Percentiles rank a stretch among this genome's conserved stretches.
These are phyloP conservation scores for Nothoprocta perdicaria DNA, from an alignment of 2,113 vertebrate species.

Conservation along the genomic window DNA sequence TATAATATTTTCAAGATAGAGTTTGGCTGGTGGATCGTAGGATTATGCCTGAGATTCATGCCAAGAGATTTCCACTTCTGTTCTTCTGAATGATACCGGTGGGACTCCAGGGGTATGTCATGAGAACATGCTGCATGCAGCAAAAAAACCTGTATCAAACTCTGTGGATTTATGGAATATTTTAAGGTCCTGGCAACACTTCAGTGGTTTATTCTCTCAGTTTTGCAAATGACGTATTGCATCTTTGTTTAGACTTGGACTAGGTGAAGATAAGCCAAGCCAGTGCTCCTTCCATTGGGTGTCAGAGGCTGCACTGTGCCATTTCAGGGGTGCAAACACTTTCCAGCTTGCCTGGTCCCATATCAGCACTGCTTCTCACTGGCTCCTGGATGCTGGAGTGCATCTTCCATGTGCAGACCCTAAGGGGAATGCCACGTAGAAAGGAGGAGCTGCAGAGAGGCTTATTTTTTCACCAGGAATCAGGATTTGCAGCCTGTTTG, in stretches of 20 bases:
- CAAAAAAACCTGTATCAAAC: not conserved
- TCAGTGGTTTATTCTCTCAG: not conserved
- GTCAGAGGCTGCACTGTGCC: not conserved
- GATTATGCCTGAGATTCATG: slow-evolving; percentile 21
- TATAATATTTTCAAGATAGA: slow-evolving; percentile 1
- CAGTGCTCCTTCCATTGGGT: not conserved
- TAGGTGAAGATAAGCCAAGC: not conserved
- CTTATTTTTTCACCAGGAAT: not conserved
- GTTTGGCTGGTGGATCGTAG: not conserved
- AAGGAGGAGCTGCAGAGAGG: not conserved
- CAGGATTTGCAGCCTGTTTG: not conserved
- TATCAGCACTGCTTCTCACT: not conserved
- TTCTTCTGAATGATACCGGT: not conserved
- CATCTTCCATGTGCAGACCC: not conserved
- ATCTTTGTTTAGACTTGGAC: not conserved
- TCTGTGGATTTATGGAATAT: not conserved
- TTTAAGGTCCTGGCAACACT: not conserved
- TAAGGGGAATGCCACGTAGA: not conserved
- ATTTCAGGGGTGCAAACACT: not conserved
- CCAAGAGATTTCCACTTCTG: slow-evolving; percentile 22
- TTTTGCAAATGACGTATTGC: not conserved
- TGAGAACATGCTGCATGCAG: not conserved
- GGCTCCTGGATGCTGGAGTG: not conserved
- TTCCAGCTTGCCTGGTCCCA: not conserved
- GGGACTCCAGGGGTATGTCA: not conserved